Conservation (phyloP, 2,888 invertebrate genomes). For the Anarsia innoxiella region DNA sequence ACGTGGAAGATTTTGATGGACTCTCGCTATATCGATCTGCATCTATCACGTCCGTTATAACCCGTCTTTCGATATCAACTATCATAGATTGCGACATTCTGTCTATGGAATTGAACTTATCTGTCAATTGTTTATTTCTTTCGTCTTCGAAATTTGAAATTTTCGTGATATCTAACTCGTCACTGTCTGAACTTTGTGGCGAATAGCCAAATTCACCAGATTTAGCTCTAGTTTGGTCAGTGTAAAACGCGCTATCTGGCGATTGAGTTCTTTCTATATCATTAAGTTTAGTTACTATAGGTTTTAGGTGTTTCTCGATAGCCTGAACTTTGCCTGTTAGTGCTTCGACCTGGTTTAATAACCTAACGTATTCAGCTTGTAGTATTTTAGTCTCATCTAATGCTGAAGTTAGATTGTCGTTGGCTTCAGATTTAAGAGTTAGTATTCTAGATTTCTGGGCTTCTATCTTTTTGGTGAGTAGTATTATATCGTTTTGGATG, state of each 20-base stretch:
- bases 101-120: slow-evolving; percentile 68
- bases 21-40: slow-evolving; percentile 45
- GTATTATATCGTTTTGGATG: slow-evolving; percentile 83
- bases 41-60: slow-evolving; percentile 37
- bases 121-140: slow-evolving; percentile 52
- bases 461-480: slow-evolving; percentile 79
- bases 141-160: slow-evolving; percentile 56
- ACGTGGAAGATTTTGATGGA: slow-evolving; percentile 58
- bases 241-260: slow-evolving; percentile 70
- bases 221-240: slow-evolving; percentile 69
- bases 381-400: slow-evolving; percentile 80
- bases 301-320: slow-evolving; percentile 80
- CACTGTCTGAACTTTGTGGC: slow-evolving; percentile 65
- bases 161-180: slow-evolving; percentile 53
- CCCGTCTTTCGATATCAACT: slow-evolving; percentile 59
- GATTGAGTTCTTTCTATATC: slow-evolving; percentile 63
- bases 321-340: slow-evolving; percentile 78
- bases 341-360: slow-evolving; percentile 77
- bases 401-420: slow-evolving; percentile 79
- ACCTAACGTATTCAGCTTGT: slow-evolving; percentile 76
- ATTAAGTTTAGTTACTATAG: slow-evolving; percentile 53
- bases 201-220: slow-evolving; percentile 67
- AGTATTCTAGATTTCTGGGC: slow-evolving; percentile 77
- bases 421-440: slow-evolving; percentile 79
- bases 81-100: slow-evolving; percentile 73